Evolutionary conservation across 2,113 vertebrate genomes (phyloP), one percentile per base, ranked within the genome.

Genomic region (Sialia sialis): DNA sequence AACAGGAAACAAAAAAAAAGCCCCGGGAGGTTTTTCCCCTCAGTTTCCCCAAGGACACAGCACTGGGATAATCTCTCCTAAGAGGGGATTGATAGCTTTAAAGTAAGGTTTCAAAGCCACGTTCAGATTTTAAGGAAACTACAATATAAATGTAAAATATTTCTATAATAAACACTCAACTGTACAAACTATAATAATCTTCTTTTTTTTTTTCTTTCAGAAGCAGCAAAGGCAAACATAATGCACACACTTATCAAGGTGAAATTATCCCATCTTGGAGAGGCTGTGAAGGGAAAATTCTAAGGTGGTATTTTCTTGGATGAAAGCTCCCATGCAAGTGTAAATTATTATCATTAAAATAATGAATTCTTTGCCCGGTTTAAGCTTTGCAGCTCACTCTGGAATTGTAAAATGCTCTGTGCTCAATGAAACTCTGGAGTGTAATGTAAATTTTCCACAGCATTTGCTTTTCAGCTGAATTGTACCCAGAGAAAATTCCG

Each of bases 271-370:
- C 78, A 46, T 81, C 88, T 73, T 92, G 62, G 75, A 88, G 64
- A 89, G 70, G 60, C 63, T 55, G 69, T 17, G 77, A 94, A 93
- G 62, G 83, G 83, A 81, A 86, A 94, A 95, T 75, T 89, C 89
- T 84, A 86, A 85, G 68, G 36, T 38, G 59, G 7, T 91, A 84
- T 96, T 96, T 95, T 86, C 88, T 54, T 77, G 91, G 95, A 88
- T 95, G 88, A 96, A 96, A 96, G 94, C 90, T 95, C 90, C 87
- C 92, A 66, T 89, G 81, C 83, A 89, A 96, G 80, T 88, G 83
- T 93, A 95, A 97, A 97, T 96, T 94, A 96, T 96, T 86, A 92
- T 92, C 82, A 97, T 97, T 95, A 96, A 95, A 95, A 93, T 91
- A 88, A 87, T 77, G 68, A 94, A 93, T 95, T 92, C 90, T 73